Evolutionary conservation across 2,888 invertebrate species (phyloP).

Genomic region (Pammene aurita): DNA sequence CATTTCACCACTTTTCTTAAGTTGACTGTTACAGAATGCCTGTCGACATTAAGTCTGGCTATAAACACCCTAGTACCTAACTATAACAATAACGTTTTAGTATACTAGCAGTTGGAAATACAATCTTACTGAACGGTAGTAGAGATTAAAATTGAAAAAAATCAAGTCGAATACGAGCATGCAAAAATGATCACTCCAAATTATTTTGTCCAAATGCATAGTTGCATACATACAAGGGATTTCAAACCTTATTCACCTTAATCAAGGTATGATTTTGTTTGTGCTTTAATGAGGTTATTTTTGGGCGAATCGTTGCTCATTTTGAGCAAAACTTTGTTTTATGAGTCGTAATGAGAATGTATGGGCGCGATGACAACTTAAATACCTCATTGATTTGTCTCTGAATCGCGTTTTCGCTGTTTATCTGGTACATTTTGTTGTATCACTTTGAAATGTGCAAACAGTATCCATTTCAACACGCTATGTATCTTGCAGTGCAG

Average conservation of each 20-base stretch:
- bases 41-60: constrained; percentile 21
- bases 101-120: not conserved
- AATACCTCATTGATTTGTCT: constrained; percentile 38
- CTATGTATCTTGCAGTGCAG: not conserved
- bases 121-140: not conserved
- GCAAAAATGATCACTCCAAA: constrained; percentile 13
- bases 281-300: constrained; percentile 33
- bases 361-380: constrained; percentile 54
- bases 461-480: not conserved
- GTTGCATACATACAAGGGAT: not conserved
- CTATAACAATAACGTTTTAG: not conserved
- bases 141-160: not conserved
- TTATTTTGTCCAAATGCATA: constrained; percentile 21
- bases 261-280: not conserved
- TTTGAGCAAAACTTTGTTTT: constrained; percentile 45
- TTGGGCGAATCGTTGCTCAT: constrained; percentile 40
- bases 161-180: not conserved
- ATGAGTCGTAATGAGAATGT: constrained; percentile 57
- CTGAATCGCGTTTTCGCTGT: constrained; percentile 10
- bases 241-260: not conserved
- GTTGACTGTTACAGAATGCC: constrained; percentile 26
- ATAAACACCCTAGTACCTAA: constrained; percentile 23
- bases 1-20: constrained; percentile 22
- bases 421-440: constrained; percentile 28
- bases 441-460: constrained; percentile 6